phyloP scores from a whole-genome alignment of 1,140 invertebrate species.

The Heterodera schachtii region DNA sequence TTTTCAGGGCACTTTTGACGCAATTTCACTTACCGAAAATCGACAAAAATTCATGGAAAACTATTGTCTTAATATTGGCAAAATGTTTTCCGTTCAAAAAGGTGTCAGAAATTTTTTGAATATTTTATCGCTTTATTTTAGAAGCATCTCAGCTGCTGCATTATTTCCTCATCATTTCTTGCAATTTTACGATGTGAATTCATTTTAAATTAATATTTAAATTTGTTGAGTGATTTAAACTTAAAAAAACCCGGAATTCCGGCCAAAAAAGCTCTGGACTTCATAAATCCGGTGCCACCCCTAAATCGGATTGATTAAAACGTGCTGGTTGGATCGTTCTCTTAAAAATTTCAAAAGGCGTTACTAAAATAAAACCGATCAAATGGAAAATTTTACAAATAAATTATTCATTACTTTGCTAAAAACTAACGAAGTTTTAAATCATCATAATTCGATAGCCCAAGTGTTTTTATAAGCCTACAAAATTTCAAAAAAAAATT shows the following conservation, averaged over 20 bases:
- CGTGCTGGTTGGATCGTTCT: too few species aligned
- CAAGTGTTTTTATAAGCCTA: background rate
- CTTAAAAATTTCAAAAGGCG: too few species aligned
- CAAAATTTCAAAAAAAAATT: too few species aligned
- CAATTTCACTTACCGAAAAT: constrained; percentile 79
- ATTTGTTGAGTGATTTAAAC: background rate
- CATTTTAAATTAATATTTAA: background rate
- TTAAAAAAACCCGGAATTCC: too few species aligned
- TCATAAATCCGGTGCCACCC: too few species aligned
- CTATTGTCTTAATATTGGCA: constrained; percentile 36
- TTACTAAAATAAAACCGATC: too few species aligned
- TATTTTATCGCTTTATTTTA: too few species aligned
- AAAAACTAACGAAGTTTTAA: too few species aligned
- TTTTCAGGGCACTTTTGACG: constrained; percentile 80
- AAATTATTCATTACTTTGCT: too few species aligned
- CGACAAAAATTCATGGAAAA: constrained; percentile 31
- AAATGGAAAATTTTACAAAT: background rate
- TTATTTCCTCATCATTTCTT: constrained; percentile 83
- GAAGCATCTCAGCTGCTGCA: constrained; percentile 68
- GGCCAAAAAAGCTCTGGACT: too few species aligned
- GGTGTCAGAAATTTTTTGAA: constrained; percentile 68
- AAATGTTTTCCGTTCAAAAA: constrained; percentile 61
- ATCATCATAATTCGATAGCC: too few species aligned
- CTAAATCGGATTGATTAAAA: too few species aligned
- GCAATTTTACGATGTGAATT: constrained; percentile 82